These are phyloP conservation scores for Theodoxus fluviatilis DNA, from an alignment of 2,888 invertebrate species.

Conservation along the genomic window DNA sequence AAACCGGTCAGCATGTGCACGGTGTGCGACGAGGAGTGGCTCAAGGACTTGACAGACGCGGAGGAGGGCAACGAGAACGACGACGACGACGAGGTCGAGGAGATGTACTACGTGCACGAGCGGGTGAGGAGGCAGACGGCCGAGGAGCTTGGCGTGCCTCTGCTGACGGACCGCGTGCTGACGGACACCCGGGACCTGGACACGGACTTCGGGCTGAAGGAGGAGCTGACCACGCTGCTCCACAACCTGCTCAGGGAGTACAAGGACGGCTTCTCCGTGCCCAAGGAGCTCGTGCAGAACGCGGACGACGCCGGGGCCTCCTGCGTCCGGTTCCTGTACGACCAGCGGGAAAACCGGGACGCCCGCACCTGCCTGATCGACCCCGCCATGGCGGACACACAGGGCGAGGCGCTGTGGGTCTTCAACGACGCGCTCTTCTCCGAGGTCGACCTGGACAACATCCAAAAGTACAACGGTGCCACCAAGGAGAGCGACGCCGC, in stretches of 20 bases:
- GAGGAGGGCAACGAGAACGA: background rate
- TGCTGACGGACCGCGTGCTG: constrained; percentile 26
- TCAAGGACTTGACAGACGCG: background rate
- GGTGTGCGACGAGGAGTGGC: constrained; percentile 20
- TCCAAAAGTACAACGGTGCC: constrained; percentile 49
- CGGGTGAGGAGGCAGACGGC: constrained; percentile 1
- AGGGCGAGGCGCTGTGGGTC: constrained; percentile 55
- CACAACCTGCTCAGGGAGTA: constrained; percentile 48
- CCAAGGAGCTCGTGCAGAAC: constrained; percentile 58
- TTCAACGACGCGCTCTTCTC: constrained; percentile 53
- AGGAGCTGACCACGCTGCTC: constrained; percentile 48
- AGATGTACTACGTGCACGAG: constrained; percentile 10
- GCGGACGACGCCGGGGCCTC: constrained; percentile 58
- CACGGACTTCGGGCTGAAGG: constrained; percentile 47
- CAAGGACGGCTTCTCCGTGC: constrained; percentile 54
- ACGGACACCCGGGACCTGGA: constrained; percentile 37
- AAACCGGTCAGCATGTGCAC: constrained; percentile 19
- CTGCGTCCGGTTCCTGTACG: constrained; percentile 48
- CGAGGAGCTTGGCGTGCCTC: constrained; percentile 21
- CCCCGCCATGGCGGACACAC: constrained; percentile 47
- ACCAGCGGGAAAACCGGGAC: constrained; percentile 45
- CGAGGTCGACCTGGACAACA: constrained; percentile 49
- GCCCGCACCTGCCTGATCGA: constrained; percentile 40
- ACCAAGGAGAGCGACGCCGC: constrained; percentile 46
- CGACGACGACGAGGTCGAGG: background rate